Evolutionary conservation across 2,797 vertebrate species (phyloP), one percentile per base, ranked within the genome.

Genomic region (Silurus lanzhouensis): DNA sequence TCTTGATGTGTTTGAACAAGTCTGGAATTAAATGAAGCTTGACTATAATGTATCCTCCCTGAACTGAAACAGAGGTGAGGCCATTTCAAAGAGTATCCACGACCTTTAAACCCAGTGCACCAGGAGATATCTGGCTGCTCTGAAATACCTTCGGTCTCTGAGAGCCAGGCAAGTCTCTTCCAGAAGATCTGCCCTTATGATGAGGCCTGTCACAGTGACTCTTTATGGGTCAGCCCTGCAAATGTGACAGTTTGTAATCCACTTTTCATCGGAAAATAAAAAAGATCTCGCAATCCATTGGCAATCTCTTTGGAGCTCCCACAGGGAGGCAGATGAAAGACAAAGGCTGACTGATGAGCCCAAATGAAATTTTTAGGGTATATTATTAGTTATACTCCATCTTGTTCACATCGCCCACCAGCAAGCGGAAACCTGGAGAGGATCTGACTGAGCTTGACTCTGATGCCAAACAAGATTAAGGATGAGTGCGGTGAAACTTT

Each of bases 21-120:
- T 86, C 84, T 83, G 81, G 85, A 87, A 87, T 88, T 84, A 85
- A 91, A 84, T 38, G n/a, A 81, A 76, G 22, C 80, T 17, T 63
- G 27, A 55, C 80, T 70, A 27, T 82, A 71, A 81, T 13, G 14
- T 17, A 17, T 82, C 25, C 55, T 70, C 38, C 44, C 46, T 57
- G 22, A 60, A 68, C 80, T 48, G 68, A 66, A 82, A 64, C 74
- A 70, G 52, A 52, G 70, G 81, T 83, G 27, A 77, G 77, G 14
- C 27, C 76, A 52, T 72, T 77, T 85, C 64, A 61, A 72, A 70
- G 63, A n/a, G 61, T 20, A 60, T 78, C 60, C n/a, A 52, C 22
- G 12, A 77, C 78, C 60, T 84, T 77, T 81, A 60, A 22, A 52
- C 72, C 22, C 66, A 46, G 6, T 20, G 52, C 52, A 46, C 52